Evolutionary conservation across 2,888 invertebrate species (phyloP).

Genomic region (Nudaria mundana): DNA sequence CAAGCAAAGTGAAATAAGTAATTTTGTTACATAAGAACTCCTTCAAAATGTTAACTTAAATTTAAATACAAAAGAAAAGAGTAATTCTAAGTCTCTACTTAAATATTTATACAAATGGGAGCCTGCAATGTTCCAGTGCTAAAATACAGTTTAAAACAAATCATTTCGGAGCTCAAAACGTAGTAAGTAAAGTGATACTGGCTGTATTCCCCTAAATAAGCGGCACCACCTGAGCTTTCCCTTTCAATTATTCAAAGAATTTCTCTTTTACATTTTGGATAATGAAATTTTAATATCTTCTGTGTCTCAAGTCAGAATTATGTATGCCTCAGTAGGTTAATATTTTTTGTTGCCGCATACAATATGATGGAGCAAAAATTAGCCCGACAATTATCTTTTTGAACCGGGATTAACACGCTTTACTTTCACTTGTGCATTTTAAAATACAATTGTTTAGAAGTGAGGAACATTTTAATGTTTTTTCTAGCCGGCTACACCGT

Average conservation of each 20-base stretch:
- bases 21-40: too few relatives aligned
- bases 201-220: slow-evolving; percentile 22
- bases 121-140: neutral
- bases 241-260: slow-evolving; percentile 63
- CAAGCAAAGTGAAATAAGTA: too few relatives aligned
- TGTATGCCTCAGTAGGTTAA: slow-evolving; percentile 35
- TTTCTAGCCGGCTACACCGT: too few relatives aligned
- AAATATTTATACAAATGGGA: slow-evolving; percentile 4
- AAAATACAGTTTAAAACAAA: slow-evolving; percentile 13
- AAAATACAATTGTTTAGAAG: too few relatives aligned
- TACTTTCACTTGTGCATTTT: too few relatives aligned
- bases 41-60: neutral
- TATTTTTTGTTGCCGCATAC: too few relatives aligned
- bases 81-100: neutral
- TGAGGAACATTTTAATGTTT: too few relatives aligned
- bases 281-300: slow-evolving; percentile 69
- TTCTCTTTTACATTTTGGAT: slow-evolving; percentile 65
- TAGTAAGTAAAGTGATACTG: slow-evolving; percentile 33
- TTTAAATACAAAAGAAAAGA: slow-evolving; percentile 1
- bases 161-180: slow-evolving; percentile 10
- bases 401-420: too few relatives aligned
- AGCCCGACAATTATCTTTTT: too few relatives aligned
- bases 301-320: slow-evolving; percentile 47
- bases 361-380: too few relatives aligned
- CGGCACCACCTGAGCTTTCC: slow-evolving; percentile 44